Percentiles rank a stretch among this genome's conserved stretches.
Conservation (phyloP, 2,888 invertebrate genomes). For the Diaprepes abbreviatus region DNA sequence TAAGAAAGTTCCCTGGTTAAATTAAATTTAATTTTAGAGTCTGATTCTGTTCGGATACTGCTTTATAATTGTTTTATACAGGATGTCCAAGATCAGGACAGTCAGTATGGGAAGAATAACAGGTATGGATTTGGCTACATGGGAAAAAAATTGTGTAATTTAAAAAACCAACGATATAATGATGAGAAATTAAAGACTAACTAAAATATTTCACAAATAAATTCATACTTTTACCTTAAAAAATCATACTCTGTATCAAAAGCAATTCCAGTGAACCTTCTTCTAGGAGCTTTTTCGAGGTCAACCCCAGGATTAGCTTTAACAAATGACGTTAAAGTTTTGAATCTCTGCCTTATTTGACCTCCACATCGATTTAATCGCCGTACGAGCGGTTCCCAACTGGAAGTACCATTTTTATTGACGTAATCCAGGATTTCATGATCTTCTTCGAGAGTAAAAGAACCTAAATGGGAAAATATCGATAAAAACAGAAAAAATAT, state of each 20-base stretch:
- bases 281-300: constrained; percentile 66
- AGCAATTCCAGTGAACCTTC: constrained; percentile 47
- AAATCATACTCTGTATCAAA: constrained; percentile 49
- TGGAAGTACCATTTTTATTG: constrained; percentile 66
- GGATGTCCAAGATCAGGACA: too few species aligned
- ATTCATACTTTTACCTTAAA: constrained; percentile 48
- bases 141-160: too few species aligned
- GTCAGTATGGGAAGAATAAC: too few species aligned
- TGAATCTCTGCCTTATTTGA: constrained; percentile 74
- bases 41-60: too few species aligned
- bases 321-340: constrained; percentile 71
- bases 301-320: constrained; percentile 67
- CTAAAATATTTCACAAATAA: too few species aligned
- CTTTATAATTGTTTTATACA: too few species aligned
- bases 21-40: too few species aligned
- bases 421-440: constrained; percentile 71
- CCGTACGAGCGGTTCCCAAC: constrained; percentile 71
- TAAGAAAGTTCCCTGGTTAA: too few species aligned
- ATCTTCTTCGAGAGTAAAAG: constrained; percentile 77
- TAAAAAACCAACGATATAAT: too few species aligned
- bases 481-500: not conserved
- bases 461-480: constrained; percentile 8
- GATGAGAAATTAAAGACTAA: too few species aligned
- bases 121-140: too few species aligned
- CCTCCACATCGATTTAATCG: constrained; percentile 72